Conservation (phyloP, 1,140 invertebrate genomes). For the Bilobella aurantiaca region DNA sequence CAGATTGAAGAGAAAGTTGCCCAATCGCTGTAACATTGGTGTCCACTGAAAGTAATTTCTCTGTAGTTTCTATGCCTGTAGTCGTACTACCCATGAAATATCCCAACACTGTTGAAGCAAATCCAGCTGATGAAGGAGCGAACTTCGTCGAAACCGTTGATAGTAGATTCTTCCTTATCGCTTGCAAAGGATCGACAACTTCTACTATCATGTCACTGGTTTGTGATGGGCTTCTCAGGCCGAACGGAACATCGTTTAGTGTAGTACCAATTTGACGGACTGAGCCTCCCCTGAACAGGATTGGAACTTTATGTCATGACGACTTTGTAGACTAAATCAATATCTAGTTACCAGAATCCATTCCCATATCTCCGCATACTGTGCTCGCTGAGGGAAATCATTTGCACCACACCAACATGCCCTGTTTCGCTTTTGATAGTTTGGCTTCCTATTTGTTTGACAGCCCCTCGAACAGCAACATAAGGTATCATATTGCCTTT, state of each 20-base stretch:
- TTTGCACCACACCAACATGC: constrained; percentile 28
- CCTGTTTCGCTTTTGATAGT: constrained; percentile 18
- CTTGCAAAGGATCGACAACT: constrained; percentile 27
- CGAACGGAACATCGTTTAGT: constrained; percentile 29
- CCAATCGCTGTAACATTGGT: constrained; percentile 32
- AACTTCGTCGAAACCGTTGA: constrained; percentile 29
- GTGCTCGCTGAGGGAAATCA: constrained; percentile 29
- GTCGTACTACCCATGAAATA: constrained; percentile 29
- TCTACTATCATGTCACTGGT: constrained; percentile 10
- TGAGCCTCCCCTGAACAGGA: constrained; percentile 22
- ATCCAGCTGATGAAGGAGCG: constrained; percentile 19
- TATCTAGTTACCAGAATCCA: constrained; percentile 27
- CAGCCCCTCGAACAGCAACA: constrained; percentile 21
- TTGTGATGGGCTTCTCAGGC: constrained; percentile 15
- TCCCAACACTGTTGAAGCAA: constrained; percentile 28
- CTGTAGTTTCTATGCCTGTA: constrained; percentile 27
- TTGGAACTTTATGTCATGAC: not conserved
- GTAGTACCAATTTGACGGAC: constrained; percentile 22
- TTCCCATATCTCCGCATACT: constrained; percentile 23
- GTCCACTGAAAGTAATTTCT: constrained; percentile 29
- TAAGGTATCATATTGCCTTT: constrained; percentile 19
- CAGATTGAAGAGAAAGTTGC: constrained; percentile 9
- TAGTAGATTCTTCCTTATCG: constrained; percentile 20
- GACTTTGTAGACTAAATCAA: not conserved
- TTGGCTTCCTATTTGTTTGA: constrained; percentile 12